phyloP scores from a whole-genome alignment of 2,888 invertebrate genomes.

The Drosophila hamatofila region DNA sequence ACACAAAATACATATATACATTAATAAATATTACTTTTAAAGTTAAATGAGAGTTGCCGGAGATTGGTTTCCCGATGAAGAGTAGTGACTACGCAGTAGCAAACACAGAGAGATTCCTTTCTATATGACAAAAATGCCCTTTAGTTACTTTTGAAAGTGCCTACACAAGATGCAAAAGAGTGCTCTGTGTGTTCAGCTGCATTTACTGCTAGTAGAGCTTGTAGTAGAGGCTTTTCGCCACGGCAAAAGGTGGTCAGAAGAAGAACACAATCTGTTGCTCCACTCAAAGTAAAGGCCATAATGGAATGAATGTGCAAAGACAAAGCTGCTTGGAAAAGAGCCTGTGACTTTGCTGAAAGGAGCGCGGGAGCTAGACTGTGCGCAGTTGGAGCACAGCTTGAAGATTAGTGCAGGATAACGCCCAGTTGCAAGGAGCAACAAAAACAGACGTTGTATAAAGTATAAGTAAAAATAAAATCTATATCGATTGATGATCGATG shows the following conservation, averaged over 20 bases:
- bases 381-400: not conserved
- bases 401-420: not conserved
- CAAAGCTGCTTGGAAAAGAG: not conserved
- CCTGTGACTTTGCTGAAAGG: not conserved
- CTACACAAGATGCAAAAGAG: too few relatives aligned
- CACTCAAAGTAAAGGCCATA: not conserved
- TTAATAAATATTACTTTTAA: too few relatives aligned
- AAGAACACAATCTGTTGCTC: not conserved
- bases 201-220: not conserved
- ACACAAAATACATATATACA: too few relatives aligned
- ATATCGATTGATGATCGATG: not conserved
- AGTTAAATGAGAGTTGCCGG: too few relatives aligned
- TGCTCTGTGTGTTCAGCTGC: too few relatives aligned
- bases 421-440: not conserved
- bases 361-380: not conserved
- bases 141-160: too few relatives aligned
- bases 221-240: not conserved
- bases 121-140: too few relatives aligned
- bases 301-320: not conserved
- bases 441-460: not conserved
- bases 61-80: too few relatives aligned
- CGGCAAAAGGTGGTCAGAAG: not conserved
- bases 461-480: not conserved
- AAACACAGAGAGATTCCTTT: too few relatives aligned
- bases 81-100: too few relatives aligned